Evolutionary conservation across 2,113 vertebrate species (phyloP).

Genomic region (Electrona antarctica): DNA sequence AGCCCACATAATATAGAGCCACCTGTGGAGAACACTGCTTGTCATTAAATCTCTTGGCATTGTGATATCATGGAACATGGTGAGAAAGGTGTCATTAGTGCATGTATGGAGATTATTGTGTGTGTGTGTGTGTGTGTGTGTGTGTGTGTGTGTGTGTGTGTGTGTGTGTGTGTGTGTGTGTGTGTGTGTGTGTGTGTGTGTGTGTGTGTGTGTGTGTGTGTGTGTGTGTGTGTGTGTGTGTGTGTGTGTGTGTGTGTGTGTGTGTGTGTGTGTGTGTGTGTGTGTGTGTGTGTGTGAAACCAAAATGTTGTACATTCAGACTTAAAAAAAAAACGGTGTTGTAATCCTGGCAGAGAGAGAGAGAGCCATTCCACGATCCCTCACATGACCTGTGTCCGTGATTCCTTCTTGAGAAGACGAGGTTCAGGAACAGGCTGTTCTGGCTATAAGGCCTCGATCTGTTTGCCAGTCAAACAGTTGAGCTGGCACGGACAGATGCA

Average conservation of each 20-base stretch:
- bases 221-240: too few species aligned
- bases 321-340: conserved; percentile 19
- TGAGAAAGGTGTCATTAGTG: not conserved
- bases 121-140: not conserved
- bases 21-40: not conserved
- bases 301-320: too few species aligned
- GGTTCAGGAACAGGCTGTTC: conserved; percentile 64
- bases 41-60: not conserved
- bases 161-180: too few species aligned
- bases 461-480: conserved; percentile 62
- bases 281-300: conserved; percentile 47
- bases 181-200: too few species aligned
- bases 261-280: not conserved
- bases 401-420: conserved; percentile 43
- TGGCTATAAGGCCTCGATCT: conserved; percentile 25
- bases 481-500: conserved; percentile 32
- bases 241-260: not conserved
- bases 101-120: not conserved
- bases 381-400: conserved; percentile 44
- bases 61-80: not conserved
- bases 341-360: conserved; percentile 34
- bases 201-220: too few species aligned
- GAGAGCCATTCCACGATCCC: conserved; percentile 19
- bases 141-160: too few species aligned
- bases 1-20: not conserved